These are phyloP conservation scores for Proisotoma minuta DNA, from an alignment of 2,888 invertebrate species.

Conservation along the genomic window DNA sequence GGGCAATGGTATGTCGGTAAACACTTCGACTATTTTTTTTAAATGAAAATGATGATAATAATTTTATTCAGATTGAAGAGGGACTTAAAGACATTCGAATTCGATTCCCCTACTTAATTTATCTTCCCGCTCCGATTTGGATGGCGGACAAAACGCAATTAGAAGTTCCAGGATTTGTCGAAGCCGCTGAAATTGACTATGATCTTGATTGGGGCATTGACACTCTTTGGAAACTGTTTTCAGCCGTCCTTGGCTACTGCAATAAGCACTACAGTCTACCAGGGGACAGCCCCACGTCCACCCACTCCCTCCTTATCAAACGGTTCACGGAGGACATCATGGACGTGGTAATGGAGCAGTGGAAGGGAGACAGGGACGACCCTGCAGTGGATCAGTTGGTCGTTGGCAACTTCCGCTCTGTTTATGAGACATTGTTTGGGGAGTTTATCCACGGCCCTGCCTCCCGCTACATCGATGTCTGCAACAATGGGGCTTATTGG, in stretches of 20 bases:
- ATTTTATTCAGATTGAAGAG: constrained; percentile 8
- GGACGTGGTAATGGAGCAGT: constrained; percentile 12
- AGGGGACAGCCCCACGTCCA: neutral
- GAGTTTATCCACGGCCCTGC: constrained; percentile 24
- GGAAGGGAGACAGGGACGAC: constrained; percentile 17
- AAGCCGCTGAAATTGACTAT: constrained; percentile 29
- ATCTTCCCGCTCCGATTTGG: neutral
- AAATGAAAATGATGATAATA: too few species aligned
- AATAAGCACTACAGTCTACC: constrained; percentile 11
- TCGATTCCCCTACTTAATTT: constrained; percentile 21
- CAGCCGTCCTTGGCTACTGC: constrained; percentile 29
- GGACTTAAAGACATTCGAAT: constrained; percentile 11
- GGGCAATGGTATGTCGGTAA: neutral
- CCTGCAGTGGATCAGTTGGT: neutral
- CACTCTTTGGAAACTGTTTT: constrained; percentile 25
- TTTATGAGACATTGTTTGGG: constrained; percentile 24
- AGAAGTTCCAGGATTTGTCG: constrained; percentile 5
- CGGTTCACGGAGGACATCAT: constrained; percentile 18
- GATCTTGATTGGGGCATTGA: constrained; percentile 28
- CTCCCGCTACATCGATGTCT: constrained; percentile 23
- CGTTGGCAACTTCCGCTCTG: neutral
- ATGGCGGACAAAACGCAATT: neutral
- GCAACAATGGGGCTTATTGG: constrained; percentile 25
- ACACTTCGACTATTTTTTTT: neutral
- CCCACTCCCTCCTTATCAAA: constrained; percentile 7